Percentiles rank a stretch among this genome's conserved stretches.
Conservation (phyloP, 2,113 vertebrate species). For the Neoarius graeffei region DNA sequence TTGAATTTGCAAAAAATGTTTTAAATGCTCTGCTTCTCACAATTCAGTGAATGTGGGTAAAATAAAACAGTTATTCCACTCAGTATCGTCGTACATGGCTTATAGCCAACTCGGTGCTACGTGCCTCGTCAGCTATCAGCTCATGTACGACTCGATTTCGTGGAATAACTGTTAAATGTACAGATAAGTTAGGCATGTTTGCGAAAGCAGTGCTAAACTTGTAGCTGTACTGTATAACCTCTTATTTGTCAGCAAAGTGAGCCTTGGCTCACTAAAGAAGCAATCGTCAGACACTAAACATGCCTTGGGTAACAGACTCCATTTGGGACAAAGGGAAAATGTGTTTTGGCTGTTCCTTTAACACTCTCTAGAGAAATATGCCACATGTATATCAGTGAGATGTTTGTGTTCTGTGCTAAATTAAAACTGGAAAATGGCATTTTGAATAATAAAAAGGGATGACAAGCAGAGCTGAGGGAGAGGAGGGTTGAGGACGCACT, state of each 20-base stretch:
- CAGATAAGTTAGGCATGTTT: not conserved
- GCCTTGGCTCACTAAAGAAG: not conserved
- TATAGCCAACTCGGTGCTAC: too few relatives aligned
- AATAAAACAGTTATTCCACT: too few relatives aligned
- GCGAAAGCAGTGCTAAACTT: not conserved
- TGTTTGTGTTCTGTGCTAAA: constrained; percentile 15
- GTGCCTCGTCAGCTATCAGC: too few relatives aligned
- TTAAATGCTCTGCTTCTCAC: too few relatives aligned
- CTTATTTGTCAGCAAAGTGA: not conserved
- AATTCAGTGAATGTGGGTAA: too few relatives aligned
- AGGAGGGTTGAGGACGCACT: not conserved
- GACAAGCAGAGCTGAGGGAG: constrained; percentile 7
- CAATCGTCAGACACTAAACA: not conserved
- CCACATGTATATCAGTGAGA: constrained; percentile 14
- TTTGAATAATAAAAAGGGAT: constrained; percentile 2
- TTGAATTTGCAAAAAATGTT: too few relatives aligned
- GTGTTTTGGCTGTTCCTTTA: not conserved
- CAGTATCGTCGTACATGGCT: too few relatives aligned
- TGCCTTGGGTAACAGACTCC: not conserved
- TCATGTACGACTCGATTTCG: too few relatives aligned
- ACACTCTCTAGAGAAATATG: constrained; percentile 9
- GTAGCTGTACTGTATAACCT: not conserved
- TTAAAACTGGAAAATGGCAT: constrained; percentile 15
- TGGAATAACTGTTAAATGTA: not conserved
- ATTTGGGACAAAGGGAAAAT: not conserved